phyloP scores from a whole-genome alignment of 2,797 vertebrate species.

The Picus viridis region DNA sequence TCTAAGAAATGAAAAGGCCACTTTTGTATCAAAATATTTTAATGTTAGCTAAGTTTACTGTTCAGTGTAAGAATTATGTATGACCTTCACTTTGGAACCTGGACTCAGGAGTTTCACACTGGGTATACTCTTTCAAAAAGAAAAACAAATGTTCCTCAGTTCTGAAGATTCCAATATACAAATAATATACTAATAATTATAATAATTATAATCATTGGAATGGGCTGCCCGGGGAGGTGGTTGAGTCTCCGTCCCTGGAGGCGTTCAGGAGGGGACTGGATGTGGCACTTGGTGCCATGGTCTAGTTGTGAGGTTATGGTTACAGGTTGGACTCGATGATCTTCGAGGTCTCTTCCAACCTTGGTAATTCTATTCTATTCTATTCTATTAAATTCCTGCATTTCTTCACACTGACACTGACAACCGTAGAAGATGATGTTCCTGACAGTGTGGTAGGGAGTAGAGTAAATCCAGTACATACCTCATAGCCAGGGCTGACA shows the following conservation, averaged over 20 bases:
- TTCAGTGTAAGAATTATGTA: not conserved
- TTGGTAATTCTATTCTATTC: no score
- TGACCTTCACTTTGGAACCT: not conserved
- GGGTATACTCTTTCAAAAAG: not conserved
- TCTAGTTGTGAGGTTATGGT: no score
- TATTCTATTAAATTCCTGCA: no score
- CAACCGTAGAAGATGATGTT: not conserved
- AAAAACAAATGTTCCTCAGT: not conserved
- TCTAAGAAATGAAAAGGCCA: not conserved
- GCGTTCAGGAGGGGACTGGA: no score
- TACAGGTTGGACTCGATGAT: no score
- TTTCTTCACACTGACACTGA: not conserved
- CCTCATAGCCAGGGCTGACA: conserved; percentile 91
- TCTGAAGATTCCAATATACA: not conserved
- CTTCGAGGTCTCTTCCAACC: no score
- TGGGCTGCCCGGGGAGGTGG: no score
- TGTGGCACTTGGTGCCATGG: no score
- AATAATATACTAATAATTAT: not conserved
- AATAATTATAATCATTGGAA: not conserved
- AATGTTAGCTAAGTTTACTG: not conserved
- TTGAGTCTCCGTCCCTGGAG: no score
- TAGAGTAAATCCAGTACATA: conserved; percentile 76
- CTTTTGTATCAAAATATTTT: not conserved
- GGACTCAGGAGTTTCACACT: not conserved
- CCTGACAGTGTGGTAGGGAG: not conserved